Evolutionary conservation across 2,797 vertebrate genomes (phyloP), one percentile per base, ranked within the genome.

Genomic region (Buphagus erythrorhynchus): DNA sequence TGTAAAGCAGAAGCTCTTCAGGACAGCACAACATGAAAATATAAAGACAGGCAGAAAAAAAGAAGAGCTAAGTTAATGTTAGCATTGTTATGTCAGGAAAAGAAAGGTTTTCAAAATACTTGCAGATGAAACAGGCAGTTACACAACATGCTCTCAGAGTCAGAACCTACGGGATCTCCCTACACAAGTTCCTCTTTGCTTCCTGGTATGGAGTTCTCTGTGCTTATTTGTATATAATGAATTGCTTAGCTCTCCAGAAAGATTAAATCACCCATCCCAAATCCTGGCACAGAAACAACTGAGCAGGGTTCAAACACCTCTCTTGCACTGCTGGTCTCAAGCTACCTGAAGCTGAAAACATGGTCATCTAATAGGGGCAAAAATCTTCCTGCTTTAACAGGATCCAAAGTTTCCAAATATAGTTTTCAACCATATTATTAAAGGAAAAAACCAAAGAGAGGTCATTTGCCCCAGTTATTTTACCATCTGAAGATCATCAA

Each of bases 401-500:
- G 81, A 59, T 12, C 40, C 45, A 81, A 52, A 73, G 49, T 59
- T 66, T 59, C 36, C 28, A 61, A 54, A 38, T 8, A 40, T 8
- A 9, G 15, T 33, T 87, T 82, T 79, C 35, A 66, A 40, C 13
- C 28, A 4, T 13, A 61, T 49, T 33, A 55, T 19, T 33, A 40
- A 43, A 73, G 13, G 17, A 42, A 62, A 57, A 48, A 42, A 40
- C 0, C 5, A 55, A n/a, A 69, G 15, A 48, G 52, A 35, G 54
- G 54, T 71, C 51, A 52, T 24, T 40, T 58, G 31, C 17, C 36
- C 57, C 40, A 43, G 72, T 76, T 84, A 68, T 89, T 89, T 94
- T 99, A 99, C 99, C 99, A 99, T 99, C 96, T 99, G 99, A 78
- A 99, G 98, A 96, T 99, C 99, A 29, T 99, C 99, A 40, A 99